These are phyloP conservation scores for Nezara viridula DNA, from an alignment of 2,888 invertebrate species.

Conservation along the genomic window DNA sequence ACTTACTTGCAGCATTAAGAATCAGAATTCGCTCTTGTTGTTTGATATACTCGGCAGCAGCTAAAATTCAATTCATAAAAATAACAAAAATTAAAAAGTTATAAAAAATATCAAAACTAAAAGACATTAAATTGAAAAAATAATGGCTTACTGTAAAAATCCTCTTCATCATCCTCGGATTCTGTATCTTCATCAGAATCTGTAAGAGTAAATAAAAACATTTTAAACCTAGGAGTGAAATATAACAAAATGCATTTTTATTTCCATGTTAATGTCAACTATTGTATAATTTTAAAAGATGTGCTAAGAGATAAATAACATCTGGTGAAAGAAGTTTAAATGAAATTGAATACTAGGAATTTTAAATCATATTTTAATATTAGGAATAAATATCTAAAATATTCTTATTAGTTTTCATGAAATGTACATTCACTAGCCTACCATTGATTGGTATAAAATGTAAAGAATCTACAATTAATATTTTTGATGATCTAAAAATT, in stretches of 20 bases:
- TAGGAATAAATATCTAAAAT: no score
- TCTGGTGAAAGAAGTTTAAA: no score
- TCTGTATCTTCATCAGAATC: not conserved
- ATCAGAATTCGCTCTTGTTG: conserved; percentile 2
- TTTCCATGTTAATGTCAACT: not conserved
- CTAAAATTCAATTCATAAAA: not conserved
- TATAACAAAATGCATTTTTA: not conserved
- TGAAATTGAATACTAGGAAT: no score
- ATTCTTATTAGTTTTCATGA: no score
- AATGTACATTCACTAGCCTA: no score
- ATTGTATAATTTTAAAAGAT: not conserved
- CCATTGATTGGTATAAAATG: no score
- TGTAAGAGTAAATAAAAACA: not conserved
- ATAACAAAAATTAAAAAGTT: not conserved
- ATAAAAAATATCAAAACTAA: not conserved
- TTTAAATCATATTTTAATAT: no score
- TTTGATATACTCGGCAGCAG: conserved; percentile 23
- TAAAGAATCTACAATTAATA: no score
- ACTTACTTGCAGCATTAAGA: not conserved
- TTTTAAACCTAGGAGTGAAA: not conserved
- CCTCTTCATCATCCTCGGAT: conserved; percentile 10
- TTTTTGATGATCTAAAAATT: no score
- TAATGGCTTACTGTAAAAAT: not conserved
- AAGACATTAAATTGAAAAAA: not conserved
- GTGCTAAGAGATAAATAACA: no score